Evolutionary conservation across 2,797 vertebrate genomes (phyloP), one percentile per base, ranked within the genome.

Genomic region (Pseudopleuronectes americanus): DNA sequence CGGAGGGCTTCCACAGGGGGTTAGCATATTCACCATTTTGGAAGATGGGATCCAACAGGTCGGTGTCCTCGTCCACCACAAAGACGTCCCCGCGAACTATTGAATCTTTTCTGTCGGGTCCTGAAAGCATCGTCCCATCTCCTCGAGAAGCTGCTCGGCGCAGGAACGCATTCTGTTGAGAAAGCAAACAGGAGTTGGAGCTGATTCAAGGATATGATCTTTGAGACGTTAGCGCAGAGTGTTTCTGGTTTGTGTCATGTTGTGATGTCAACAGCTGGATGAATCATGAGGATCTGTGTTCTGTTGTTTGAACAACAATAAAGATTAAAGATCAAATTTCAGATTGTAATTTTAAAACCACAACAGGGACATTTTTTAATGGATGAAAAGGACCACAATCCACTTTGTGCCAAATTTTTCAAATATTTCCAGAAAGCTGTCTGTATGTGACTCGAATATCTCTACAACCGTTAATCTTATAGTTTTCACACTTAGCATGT

Each of bases 11-110:
- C 83, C 80, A 74, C 23, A 49, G 62, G 47, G 85, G 83, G 52
- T 86, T 85, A 38, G 82, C 66, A 14, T 72, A 57, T 52, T 83
- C 84, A 0, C 88, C 81, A 26, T 52, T 76, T 43, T 86, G 88
- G 52, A 91, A 86, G 41, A 74, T 53, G 1, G 90, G 90, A 78
- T 94, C 88, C 16, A 91, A 64, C 71, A 95, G 87, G 78, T 95
- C 94, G 0, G 90, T 94, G 84, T 95, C 92, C 81, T 95, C 95
- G 0, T 95, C 93, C 61, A 95, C 90, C 65, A 94, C 77, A 41
- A 95, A 92, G 14, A 94, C 90, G n/a, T 91, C 90, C 16, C 90
- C 92, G 2, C 77, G 91, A 28, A 83, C 83, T 7, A 85, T 49
- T 4, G 88, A 71, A 8, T 86, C 87, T 69, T 91, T 92, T 6